Base-by-base conservation (phyloP, 2,113 vertebrate species). In the Ancistrus triradiatus region DNA sequence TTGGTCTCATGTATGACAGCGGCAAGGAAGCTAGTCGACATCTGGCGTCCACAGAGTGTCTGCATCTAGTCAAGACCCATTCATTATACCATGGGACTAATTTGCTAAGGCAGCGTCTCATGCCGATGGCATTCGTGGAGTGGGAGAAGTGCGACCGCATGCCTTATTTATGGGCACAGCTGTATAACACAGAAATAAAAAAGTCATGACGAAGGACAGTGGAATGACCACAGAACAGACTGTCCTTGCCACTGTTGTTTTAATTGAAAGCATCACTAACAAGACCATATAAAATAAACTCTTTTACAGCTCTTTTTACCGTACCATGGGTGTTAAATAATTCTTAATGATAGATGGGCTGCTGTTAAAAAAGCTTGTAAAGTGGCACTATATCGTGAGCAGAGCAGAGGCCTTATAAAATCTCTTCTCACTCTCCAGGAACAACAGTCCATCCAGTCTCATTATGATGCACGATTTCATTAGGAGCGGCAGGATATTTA, bases 221-320 rank as follows among this genome's bases (percentile, higher is more conserved):
- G 21, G 4, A n/a, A 35, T 1, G 62, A 40, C 8, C 17, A 28
- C 18, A 66, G 19, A 57, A 46, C 51, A n/a, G 49, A 18, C 24
- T 35, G 42, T 47, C 63, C 59, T 66, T 61, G 49, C 33, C 42
- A 2, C 28, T 74, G 72, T 70, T 59, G 24, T 55, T 63, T 60
- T 71, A 70, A 64, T 56, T 64, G 64, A 50, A 59, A 37, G 40
- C 52, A 27, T 59, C 49, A 61, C 38, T 62, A 58, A 55, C 77
- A 84, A 79, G 82, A 83, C 77, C 81, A 68, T 31, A 58, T 62
- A 61, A 57, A 64, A 51, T 63, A 31, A 40, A 9, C 33, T 37
- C 1, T 48, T 51, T 49, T 59, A 53, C 15, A 38, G 37, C 31
- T 55, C 15, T 19, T 43, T 53, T 63, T 53, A 53, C 18, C 21